These are phyloP conservation scores for Phylloscopus collybita DNA, from an alignment of 2,797 vertebrate species.

Conservation along the genomic window DNA sequence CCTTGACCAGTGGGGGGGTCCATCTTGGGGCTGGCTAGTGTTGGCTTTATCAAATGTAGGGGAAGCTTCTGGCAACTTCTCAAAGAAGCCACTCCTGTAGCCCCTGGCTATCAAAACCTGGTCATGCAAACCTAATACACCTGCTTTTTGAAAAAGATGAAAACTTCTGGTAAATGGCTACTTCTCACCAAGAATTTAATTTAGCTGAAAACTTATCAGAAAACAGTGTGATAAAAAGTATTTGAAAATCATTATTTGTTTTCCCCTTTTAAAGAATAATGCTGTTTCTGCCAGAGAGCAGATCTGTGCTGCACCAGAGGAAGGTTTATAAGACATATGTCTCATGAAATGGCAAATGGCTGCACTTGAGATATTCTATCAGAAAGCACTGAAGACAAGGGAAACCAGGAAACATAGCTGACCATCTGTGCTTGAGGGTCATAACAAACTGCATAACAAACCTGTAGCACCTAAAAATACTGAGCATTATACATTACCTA, in stretches of 20 bases:
- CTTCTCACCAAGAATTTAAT: background rate
- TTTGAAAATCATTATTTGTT: background rate
- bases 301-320: background rate
- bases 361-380: background rate
- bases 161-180: background rate
- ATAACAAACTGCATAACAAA: background rate
- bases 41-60: background rate
- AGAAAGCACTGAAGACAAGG: background rate
- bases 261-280: background rate
- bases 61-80: background rate
- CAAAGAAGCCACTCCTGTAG: background rate
- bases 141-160: background rate
- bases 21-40: accelerated
- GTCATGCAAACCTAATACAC: background rate
- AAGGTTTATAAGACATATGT: background rate
- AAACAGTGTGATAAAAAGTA: background rate
- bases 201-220: background rate
- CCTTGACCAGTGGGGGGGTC: background rate
- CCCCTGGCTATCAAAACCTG: accelerated
- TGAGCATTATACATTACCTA: background rate
- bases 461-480: background rate
- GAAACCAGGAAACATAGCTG: background rate
- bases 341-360: background rate
- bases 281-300: background rate
- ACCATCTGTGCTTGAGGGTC: too few species aligned